Evolutionary conservation across 2,113 vertebrate species (phyloP).

Genomic region (Spheniscus mendiculus): DNA sequence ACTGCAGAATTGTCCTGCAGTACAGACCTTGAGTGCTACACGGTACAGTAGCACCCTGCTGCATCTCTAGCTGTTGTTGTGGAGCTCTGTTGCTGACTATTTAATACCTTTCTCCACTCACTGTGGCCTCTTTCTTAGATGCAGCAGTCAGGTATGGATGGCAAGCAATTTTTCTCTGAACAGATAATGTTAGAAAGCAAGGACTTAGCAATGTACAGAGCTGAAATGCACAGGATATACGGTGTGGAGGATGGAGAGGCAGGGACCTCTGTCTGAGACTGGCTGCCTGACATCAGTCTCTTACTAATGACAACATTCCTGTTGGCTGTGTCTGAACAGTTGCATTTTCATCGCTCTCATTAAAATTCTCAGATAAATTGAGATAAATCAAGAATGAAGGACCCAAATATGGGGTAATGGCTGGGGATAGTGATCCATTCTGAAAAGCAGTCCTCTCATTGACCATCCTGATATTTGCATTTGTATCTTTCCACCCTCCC

Average conservation of each 20-base stretch:
- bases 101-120: neutral
- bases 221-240: neutral
- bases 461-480: neutral
- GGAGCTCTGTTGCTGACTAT: neutral
- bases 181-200: neutral
- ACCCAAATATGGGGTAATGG: neutral
- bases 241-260: neutral
- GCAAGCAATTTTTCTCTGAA: neutral
- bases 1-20: neutral
- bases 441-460: neutral
- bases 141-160: neutral
- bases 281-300: neutral
- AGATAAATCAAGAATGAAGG: neutral
- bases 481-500: neutral
- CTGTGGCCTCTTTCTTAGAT: neutral
- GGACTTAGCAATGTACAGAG: neutral
- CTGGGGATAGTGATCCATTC: neutral
- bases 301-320: neutral
- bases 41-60: neutral
- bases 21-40: neutral
- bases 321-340: neutral
- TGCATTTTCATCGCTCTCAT: neutral
- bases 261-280: neutral
- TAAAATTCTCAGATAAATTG: neutral
- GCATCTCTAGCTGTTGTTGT: neutral